phyloP scores from a whole-genome alignment of 2,888 invertebrate genomes.

The Ophion ventricosus region DNA sequence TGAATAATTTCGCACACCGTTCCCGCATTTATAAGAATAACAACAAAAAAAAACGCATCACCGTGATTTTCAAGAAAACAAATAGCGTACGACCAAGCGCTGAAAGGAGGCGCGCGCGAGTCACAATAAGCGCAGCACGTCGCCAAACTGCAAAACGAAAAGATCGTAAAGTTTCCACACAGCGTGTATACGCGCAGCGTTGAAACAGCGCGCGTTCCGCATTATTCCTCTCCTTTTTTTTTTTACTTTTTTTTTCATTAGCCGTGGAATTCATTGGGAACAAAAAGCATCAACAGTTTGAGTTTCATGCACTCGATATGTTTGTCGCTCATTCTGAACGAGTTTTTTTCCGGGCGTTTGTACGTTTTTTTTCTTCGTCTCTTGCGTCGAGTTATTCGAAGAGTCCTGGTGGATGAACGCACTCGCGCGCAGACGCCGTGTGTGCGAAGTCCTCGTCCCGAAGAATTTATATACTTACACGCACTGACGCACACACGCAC shows the following conservation, averaged over 20 bases:
- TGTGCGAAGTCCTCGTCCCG: conserved; percentile 49
- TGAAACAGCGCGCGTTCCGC: not conserved
- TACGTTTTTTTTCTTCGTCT: conserved; percentile 31
- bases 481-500: not conserved
- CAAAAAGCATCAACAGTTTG: conserved; percentile 51
- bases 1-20: conserved; percentile 15
- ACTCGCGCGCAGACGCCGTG: conserved; percentile 22
- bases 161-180: conserved; percentile 22
- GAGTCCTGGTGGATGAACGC: conserved; percentile 57
- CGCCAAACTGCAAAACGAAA: conserved; percentile 62
- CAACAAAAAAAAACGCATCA: conserved; percentile 4
- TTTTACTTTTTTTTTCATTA: not conserved
- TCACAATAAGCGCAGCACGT: conserved; percentile 45
- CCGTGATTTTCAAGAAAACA: not conserved
- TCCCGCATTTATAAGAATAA: not conserved
- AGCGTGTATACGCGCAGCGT: not conserved
- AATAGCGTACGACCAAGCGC: conserved; percentile 30
- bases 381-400: conserved; percentile 55
- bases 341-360: conserved; percentile 27
- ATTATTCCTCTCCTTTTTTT: not conserved
- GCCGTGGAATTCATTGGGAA: conserved; percentile 48
- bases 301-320: conserved; percentile 63
- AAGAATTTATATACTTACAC: conserved; percentile 52
- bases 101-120: conserved; percentile 1
- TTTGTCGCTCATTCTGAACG: conserved; percentile 37